Conservation (phyloP, 2,113 vertebrate genomes). For the Ceuthmochares aereus region DNA sequence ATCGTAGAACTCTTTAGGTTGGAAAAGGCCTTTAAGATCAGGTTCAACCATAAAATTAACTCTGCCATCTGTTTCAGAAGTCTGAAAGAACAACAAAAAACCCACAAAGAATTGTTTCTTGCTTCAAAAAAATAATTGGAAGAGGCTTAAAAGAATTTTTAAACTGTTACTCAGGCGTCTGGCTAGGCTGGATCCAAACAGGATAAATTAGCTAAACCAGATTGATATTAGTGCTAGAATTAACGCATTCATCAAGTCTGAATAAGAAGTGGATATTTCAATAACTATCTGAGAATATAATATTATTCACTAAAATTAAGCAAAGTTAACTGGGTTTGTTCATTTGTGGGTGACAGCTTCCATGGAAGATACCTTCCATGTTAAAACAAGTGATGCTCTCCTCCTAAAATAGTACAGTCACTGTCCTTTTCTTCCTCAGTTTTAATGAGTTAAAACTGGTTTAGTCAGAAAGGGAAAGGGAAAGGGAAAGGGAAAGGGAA, state of each 20-base stretch:
- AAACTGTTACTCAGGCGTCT: background rate
- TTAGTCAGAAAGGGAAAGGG: background rate
- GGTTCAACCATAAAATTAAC: too few species aligned
- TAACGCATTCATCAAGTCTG: background rate
- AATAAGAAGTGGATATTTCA: background rate
- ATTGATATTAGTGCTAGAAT: background rate
- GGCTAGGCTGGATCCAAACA: background rate
- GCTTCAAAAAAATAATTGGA: background rate
- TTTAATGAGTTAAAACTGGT: rapidly evolving
- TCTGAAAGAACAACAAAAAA: background rate
- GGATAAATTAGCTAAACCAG: background rate
- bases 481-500: too few species aligned
- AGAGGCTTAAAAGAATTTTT: background rate
- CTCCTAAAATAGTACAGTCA: background rate
- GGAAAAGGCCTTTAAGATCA: too few species aligned
- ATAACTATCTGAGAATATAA: background rate
- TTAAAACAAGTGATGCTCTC: background rate
- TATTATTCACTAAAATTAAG: background rate
- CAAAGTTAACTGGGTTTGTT: background rate
- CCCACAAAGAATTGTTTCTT: background rate
- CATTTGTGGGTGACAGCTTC: background rate
- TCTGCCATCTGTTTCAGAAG: background rate
- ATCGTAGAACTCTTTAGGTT: too few species aligned
- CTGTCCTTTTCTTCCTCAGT: background rate
- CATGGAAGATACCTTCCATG: background rate